Evolutionary conservation across 1,140 invertebrate species (phyloP).

Genomic region (Hylaeus anthracinus): DNA sequence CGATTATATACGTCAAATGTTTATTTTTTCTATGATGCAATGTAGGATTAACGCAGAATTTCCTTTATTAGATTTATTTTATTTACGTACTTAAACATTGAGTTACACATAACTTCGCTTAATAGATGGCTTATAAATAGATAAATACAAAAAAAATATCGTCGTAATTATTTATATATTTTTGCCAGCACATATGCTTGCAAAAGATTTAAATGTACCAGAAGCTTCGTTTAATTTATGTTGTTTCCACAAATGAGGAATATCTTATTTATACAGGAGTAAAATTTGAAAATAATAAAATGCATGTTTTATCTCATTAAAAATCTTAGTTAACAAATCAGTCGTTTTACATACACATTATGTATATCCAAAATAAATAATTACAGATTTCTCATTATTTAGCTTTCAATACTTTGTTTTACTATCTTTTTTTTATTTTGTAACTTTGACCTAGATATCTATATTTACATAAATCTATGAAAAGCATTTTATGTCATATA

Average conservation of each 20-base stretch:
- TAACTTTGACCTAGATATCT: conserved; percentile 1
- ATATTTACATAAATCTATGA: not conserved
- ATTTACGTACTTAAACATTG: not conserved
- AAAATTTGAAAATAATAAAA: not conserved
- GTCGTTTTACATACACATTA: not conserved
- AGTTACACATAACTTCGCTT: not conserved
- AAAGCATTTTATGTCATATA: not conserved
- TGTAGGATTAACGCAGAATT: not conserved
- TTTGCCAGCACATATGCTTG: not conserved
- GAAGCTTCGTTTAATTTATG: not conserved
- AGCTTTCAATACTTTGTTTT: no score
- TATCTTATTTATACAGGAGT: not conserved
- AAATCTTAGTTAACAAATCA: not conserved
- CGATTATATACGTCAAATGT: not conserved
- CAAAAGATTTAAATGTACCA: not conserved
- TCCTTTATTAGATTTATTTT: not conserved
- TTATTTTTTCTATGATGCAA: not conserved
- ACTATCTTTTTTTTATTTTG: no score
- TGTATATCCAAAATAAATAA: not conserved
- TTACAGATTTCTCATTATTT: not conserved
- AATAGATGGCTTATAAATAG: not conserved
- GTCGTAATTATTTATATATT: not conserved
- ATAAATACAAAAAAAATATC: not conserved
- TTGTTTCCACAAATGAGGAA: not conserved
- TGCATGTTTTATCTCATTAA: not conserved